Evolutionary conservation across 2,888 invertebrate species (phyloP).

Genomic region (Elaeidobius kamerunicus): DNA sequence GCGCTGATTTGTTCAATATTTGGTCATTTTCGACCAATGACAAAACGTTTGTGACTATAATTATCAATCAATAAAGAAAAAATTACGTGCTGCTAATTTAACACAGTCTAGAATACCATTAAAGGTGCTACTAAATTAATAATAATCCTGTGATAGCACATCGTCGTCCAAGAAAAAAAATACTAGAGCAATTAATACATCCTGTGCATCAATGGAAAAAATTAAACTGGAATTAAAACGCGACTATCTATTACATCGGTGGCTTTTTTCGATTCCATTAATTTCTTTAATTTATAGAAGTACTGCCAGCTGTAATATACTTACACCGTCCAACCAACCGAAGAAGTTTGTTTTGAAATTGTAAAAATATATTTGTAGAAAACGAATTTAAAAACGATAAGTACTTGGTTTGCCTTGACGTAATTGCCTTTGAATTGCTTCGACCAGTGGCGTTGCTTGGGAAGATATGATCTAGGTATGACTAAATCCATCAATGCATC

Average conservation of each 20-base stretch:
- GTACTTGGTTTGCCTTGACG: slow-evolving; percentile 27
- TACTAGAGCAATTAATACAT: slow-evolving; percentile 1
- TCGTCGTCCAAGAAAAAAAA: no score
- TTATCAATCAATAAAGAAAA: no score
- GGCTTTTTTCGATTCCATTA: slow-evolving; percentile 20
- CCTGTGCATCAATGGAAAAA: slow-evolving; percentile 3
- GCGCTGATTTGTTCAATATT: neutral
- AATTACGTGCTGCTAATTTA: no score
- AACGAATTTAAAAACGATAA: slow-evolving; percentile 27
- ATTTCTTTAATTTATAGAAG: slow-evolving; percentile 26
- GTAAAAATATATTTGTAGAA: slow-evolving; percentile 28
- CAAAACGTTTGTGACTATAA: no score
- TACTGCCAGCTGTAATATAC: no score
- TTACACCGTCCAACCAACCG: no score
- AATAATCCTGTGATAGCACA: no score
- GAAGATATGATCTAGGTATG: neutral
- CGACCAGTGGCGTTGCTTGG: slow-evolving; percentile 12
- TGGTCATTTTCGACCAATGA: slow-evolving; percentile 6
- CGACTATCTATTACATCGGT: slow-evolving; percentile 21
- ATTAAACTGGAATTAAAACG: slow-evolving; percentile 12
- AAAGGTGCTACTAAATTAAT: no score
- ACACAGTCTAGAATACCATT: no score
- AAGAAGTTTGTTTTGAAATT: slow-evolving; percentile 14
- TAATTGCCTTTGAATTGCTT: slow-evolving; percentile 24
- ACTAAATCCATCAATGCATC: neutral